Conservation (phyloP, 2,797 vertebrate genomes). For the Tadarida brasiliensis region DNA sequence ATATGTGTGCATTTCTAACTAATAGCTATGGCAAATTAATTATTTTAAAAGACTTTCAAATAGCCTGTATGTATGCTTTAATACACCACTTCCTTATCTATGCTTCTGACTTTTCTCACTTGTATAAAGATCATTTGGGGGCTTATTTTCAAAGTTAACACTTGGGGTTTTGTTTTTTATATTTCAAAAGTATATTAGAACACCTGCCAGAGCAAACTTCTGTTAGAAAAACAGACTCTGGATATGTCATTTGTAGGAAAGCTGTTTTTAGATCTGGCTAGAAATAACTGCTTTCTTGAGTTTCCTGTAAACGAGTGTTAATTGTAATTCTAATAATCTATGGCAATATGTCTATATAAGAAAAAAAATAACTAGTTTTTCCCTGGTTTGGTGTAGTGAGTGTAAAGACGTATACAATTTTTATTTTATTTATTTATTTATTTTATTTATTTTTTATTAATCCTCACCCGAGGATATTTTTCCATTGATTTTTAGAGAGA, state of each 20-base stretch:
- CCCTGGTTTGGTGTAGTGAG: background rate
- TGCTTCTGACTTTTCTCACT: background rate
- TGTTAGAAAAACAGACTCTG: conserved; percentile 37
- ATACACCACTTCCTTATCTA: background rate
- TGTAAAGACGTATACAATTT: background rate
- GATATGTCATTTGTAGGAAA: background rate
- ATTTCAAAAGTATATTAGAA: conserved; percentile 32
- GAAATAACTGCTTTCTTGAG: conserved; percentile 2
- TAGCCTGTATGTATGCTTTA: background rate
- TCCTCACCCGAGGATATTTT: too few species aligned
- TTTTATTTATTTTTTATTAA: too few species aligned
- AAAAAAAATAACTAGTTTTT: background rate
- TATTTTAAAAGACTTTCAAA: background rate
- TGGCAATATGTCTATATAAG: background rate
- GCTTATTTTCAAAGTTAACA: conserved; percentile 25
- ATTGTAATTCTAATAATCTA: background rate
- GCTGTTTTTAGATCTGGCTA: background rate
- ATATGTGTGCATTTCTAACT: background rate
- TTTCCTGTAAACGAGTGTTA: conserved; percentile 12
- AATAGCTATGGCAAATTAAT: background rate
- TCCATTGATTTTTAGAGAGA: too few species aligned
- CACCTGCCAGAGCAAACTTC: background rate
- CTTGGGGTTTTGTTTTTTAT: background rate
- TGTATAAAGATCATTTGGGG: background rate
- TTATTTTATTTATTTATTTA: too few species aligned